phyloP scores from a whole-genome alignment of 1,140 invertebrate species.

The Temnothorax longispinosus region DNA sequence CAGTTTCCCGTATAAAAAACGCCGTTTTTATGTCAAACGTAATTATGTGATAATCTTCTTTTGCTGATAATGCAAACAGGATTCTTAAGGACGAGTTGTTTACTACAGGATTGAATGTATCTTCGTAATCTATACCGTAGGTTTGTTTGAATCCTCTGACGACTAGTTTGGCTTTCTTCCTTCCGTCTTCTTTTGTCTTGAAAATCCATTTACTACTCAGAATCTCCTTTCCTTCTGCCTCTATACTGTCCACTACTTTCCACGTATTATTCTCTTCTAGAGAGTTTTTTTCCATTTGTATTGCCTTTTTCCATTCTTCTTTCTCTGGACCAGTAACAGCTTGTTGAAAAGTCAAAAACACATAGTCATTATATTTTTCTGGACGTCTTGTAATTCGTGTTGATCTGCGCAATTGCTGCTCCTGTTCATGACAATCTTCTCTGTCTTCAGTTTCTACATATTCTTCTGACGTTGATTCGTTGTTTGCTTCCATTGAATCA shows the following conservation, averaged over 20 bases:
- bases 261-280: slow-evolving; percentile 10
- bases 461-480: neutral
- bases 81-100: neutral
- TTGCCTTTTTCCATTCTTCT: slow-evolving; percentile 12
- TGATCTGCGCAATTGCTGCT: neutral
- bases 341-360: neutral
- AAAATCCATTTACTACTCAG: slow-evolving; percentile 8
- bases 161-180: neutral
- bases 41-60: neutral
- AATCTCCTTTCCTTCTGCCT: slow-evolving; percentile 5
- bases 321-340: slow-evolving; percentile 1
- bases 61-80: neutral
- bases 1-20: slow-evolving; percentile 4
- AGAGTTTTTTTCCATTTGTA: slow-evolving; percentile 4
- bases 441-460: neutral
- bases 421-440: neutral
- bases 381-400: neutral
- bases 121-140: neutral
- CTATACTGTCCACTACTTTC: neutral
- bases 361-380: slow-evolving; percentile 5
- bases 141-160: slow-evolving; percentile 7
- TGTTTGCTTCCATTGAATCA: neutral
- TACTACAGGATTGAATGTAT: neutral
- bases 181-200: slow-evolving; percentile 1
- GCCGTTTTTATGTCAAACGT: neutral